A percentile compares a stretch with the other conserved stretches of the same genome.
Conservation (phyloP, 2,888 invertebrate genomes). For the Lepas anatifera region DNA sequence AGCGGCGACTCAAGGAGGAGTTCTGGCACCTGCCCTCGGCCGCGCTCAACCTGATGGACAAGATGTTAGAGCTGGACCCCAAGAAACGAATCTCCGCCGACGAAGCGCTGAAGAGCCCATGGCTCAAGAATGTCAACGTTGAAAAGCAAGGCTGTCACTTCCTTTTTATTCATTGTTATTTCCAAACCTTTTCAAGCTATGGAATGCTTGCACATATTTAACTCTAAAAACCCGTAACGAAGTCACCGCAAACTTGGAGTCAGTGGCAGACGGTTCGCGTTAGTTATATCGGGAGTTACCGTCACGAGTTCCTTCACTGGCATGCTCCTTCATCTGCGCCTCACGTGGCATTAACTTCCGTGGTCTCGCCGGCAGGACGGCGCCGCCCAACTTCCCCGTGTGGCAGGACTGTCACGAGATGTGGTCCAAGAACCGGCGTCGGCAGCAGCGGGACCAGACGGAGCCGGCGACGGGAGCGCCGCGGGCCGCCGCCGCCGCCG, state of each 20-base stretch:
- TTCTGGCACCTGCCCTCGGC: slow-evolving; percentile 73
- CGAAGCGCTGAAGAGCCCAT: slow-evolving; percentile 79
- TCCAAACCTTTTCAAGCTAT: too few species aligned
- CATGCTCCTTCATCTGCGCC: too few species aligned
- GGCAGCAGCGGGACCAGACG: slow-evolving; percentile 53
- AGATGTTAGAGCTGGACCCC: slow-evolving; percentile 94
- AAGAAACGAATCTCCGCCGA: slow-evolving; percentile 85
- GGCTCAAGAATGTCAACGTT: slow-evolving; percentile 86
- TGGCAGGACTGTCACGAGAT: slow-evolving; percentile 99
- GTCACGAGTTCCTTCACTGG: too few species aligned
- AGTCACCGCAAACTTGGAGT: too few species aligned
- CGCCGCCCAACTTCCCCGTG: slow-evolving; percentile 70
- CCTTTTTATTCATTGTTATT: too few species aligned
- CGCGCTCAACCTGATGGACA: slow-evolving; percentile 81
- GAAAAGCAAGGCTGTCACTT: slow-evolving; percentile 48
- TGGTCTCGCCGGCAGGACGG: slow-evolving; percentile 50
- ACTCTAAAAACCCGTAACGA: too few species aligned
- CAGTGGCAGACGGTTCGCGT: too few species aligned
- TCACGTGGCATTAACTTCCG: too few species aligned
- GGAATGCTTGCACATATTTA: too few species aligned
- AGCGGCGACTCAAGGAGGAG: slow-evolving; percentile 78
- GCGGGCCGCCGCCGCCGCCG: background rate
- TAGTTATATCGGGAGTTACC: too few species aligned
- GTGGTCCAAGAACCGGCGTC: slow-evolving; percentile 93
- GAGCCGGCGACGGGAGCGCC: background rate